Percentiles rank a stretch among this genome's conserved stretches.
These are phyloP conservation scores for Dasyurus viverrinus DNA, from an alignment of 2,113 vertebrate genomes.

Conservation along the genomic window DNA sequence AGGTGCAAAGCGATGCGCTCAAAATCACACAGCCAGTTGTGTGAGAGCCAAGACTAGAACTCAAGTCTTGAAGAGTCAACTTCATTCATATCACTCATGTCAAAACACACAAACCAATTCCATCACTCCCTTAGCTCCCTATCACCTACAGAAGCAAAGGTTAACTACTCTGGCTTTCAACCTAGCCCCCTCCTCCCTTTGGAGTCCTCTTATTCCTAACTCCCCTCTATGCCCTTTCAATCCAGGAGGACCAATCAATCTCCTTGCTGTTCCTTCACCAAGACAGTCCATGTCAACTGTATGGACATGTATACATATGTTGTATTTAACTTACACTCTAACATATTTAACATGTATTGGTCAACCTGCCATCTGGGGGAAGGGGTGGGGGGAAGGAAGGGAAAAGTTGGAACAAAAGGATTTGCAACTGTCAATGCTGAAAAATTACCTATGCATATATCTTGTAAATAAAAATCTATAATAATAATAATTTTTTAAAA, in stretches of 20 bases:
- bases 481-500: background rate
- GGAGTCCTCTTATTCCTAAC: background rate
- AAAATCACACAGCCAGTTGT: background rate
- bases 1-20: background rate
- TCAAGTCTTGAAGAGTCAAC: too few relatives aligned
- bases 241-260: background rate
- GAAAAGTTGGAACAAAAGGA: too few relatives aligned
- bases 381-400: too few relatives aligned
- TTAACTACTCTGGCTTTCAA: background rate
- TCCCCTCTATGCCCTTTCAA: background rate
- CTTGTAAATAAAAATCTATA: too few relatives aligned
- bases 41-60: background rate
- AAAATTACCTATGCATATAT: too few relatives aligned
- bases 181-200: background rate
- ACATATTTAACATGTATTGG: too few relatives aligned
- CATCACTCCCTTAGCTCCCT: background rate
- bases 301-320: too few relatives aligned
- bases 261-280: background rate
- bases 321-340: too few relatives aligned
- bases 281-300: too few relatives aligned
- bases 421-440: too few relatives aligned
- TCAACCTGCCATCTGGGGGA: too few relatives aligned
- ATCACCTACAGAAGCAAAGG: background rate
- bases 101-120: background rate
- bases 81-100: background rate